phyloP scores from a whole-genome alignment of 2,113 vertebrate genomes.

The Megaceryle maxima region DNA sequence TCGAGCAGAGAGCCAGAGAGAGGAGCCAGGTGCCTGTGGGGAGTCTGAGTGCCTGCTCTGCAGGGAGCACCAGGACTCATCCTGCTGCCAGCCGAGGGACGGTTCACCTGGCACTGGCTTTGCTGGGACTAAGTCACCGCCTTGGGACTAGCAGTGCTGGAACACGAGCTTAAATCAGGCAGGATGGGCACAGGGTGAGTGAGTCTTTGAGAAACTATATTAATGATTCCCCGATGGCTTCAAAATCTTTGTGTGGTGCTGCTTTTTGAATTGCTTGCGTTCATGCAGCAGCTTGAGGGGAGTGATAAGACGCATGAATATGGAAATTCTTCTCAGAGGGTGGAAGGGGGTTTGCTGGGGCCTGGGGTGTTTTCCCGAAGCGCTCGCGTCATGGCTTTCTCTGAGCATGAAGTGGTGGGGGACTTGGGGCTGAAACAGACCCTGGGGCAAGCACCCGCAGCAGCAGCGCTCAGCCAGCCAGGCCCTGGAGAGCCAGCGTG shows the following conservation, averaged over 20 bases:
- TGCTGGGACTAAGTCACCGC: neutral
- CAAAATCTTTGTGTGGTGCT: conserved; percentile 1
- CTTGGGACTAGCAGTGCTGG: neutral
- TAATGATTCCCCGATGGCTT: neutral
- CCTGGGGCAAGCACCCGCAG: rapidly evolving
- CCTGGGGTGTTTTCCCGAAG: neutral
- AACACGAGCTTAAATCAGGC: neutral
- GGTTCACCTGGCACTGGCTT: neutral
- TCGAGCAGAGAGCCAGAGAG: neutral
- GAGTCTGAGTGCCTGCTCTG: rapidly evolving
- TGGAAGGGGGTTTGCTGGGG: neutral
- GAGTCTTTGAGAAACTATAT: neutral
- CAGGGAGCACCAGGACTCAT: rapidly evolving
- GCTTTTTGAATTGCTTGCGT: neutral
- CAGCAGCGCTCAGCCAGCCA: too few species aligned
- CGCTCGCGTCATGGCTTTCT: rapidly evolving
- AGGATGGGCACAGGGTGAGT: neutral
- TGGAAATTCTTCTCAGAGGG: neutral
- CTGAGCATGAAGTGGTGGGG: neutral
- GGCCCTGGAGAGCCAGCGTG: neutral
- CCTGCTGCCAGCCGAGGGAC: neutral
- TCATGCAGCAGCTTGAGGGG: conserved; percentile 53
- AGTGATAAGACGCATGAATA: conserved; percentile 61
- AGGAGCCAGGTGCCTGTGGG: neutral
- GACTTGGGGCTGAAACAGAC: rapidly evolving